A percentile compares a stretch with the other conserved stretches of the same genome.
Conservation (phyloP, 2,113 vertebrate species). For the Gopherus flavomarginatus region DNA sequence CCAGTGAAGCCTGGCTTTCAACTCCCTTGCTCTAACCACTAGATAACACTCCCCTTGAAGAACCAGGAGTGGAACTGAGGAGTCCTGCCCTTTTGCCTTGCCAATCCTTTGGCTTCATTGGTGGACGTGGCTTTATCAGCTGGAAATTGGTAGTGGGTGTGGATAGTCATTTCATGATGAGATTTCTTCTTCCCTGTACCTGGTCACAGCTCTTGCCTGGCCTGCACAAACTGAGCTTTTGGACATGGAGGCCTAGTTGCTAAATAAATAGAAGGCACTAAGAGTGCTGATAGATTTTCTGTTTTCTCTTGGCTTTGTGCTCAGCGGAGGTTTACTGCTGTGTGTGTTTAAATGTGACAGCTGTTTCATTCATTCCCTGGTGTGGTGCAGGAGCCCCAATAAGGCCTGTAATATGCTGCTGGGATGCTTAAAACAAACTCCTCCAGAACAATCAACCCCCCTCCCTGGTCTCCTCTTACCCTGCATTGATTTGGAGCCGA, state of each 20-base stretch:
- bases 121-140: neutral
- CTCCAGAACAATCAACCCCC: neutral
- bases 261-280: slow-evolving; percentile 70
- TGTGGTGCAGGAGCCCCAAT: slow-evolving; percentile 60
- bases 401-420: slow-evolving; percentile 50
- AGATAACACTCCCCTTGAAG: neutral
- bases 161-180: neutral
- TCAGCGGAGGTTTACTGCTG: slow-evolving; percentile 66
- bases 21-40: neutral
- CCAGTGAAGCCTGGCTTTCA: neutral
- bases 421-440: slow-evolving; percentile 66
- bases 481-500: neutral
- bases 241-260: slow-evolving; percentile 6
- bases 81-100: neutral
- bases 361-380: slow-evolving; percentile 74
- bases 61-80: neutral
- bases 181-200: neutral
- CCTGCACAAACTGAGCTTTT: slow-evolving; percentile 17
- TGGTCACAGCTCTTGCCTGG: neutral
- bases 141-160: neutral
- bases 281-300: slow-evolving; percentile 71
- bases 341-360: slow-evolving; percentile 75
- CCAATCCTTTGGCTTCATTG: neutral
- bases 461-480: neutral
- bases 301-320: slow-evolving; percentile 66